These are phyloP conservation scores for Yoshiicerus persimilis DNA, from an alignment of 1,140 invertebrate genomes.

Conservation along the genomic window DNA sequence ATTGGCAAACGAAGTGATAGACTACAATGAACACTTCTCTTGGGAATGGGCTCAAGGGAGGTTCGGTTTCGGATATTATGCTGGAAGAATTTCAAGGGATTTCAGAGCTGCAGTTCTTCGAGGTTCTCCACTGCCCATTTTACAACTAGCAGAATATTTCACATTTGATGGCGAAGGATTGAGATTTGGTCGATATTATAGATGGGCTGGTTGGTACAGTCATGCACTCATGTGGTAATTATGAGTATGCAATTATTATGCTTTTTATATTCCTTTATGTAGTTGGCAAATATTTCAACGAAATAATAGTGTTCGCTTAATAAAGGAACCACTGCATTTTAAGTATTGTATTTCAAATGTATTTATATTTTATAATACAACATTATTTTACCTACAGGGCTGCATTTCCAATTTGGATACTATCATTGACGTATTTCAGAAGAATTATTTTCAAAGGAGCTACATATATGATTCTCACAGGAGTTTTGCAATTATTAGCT, in stretches of 20 bases:
- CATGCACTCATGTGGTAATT: conserved; percentile 65
- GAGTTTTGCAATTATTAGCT: conserved; percentile 56
- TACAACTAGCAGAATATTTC: conserved; percentile 68
- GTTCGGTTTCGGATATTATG: conserved; percentile 56
- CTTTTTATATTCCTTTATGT: no score
- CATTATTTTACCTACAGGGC: conserved; percentile 54
- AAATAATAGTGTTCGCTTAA: no score
- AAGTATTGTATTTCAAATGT: no score
- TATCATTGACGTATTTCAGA: conserved; percentile 62
- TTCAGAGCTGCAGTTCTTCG: conserved; percentile 60
- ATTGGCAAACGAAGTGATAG: conserved; percentile 57
- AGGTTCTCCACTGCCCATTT: conserved; percentile 63
- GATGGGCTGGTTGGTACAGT: conserved; percentile 62
- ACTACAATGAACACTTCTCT: conserved; percentile 67
- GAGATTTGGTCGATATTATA: conserved; percentile 63
- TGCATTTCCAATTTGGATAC: conserved; percentile 62
- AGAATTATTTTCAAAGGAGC: conserved; percentile 61
- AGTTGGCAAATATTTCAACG: no score
- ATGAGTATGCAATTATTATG: no score
- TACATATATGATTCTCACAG: conserved; percentile 58
- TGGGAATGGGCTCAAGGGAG: conserved; percentile 67
- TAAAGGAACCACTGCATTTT: no score
- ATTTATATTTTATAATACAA: no score
- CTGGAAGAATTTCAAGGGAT: conserved; percentile 60
- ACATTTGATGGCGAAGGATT: conserved; percentile 62